Evolutionary conservation across 2,888 invertebrate species (phyloP), one percentile per base, ranked within the genome.

Genomic region (Schizotus pectinicornis): DNA sequence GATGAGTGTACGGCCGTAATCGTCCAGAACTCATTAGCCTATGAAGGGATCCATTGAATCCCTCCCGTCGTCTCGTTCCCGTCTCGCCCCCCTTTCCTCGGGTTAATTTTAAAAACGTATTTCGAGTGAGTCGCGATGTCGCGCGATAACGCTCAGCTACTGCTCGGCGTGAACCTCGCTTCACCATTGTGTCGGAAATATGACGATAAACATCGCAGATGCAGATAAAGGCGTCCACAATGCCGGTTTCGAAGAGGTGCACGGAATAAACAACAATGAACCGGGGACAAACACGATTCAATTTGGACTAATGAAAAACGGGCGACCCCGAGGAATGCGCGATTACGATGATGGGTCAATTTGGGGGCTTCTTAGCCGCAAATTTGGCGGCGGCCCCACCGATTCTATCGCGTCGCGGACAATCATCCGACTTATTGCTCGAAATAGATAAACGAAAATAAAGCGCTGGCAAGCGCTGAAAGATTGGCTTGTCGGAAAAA

Each of bases 161-260:
- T 65, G 74, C 73, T 61, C 74, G 71, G 73, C 75, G 74, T 75
- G 76, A 77, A 74, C 73, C 69, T 72, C 62, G 68, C 71, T 69
- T 70, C 69, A 66, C 73, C 70, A 77, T 78, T 78, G 77, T 78
- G 76, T 73, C 74, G 72, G 73, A 77, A 78, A 78, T 77, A 77
- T 75, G 75, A 74, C 67, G 78, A 79, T 79, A 77, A 76, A 67
- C 73, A 79, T 79, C 79, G 67, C 67, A 70, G 77, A 77, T 76
- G 68, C 55, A 72, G 76, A 76, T 77, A 75, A 72, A 64, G 48
- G 30, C 22, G 33, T 37, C 67, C 65, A 74, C 71, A 72, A 70
- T 71, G 64, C 67, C 59, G 22, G 22, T 22, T 22, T 64, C 65
- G 70, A 72, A 70, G 70, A 70, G 70, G 65, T 69, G 69, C 59